These are phyloP conservation scores for Malthinus seriepunctatus DNA, from an alignment of 2,888 invertebrate species.

Conservation along the genomic window DNA sequence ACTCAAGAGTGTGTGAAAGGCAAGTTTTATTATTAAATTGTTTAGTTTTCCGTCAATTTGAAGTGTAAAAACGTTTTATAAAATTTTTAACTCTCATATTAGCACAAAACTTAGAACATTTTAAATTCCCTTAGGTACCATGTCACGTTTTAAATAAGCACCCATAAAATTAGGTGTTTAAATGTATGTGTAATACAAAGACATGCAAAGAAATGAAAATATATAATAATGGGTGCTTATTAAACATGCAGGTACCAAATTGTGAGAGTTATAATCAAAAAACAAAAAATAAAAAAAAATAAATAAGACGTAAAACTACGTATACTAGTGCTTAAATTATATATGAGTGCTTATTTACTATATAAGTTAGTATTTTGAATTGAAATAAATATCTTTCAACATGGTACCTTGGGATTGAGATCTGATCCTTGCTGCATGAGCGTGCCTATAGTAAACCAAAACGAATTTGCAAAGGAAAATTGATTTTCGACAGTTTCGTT, in stretches of 20 bases:
- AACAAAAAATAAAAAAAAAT: conserved; percentile 15
- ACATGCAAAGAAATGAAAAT: conserved; percentile 5
- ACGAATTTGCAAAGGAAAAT: conserved; percentile 80
- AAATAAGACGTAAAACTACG: too few species aligned
- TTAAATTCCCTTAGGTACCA: conserved; percentile 14
- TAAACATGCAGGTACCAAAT: conserved; percentile 40
- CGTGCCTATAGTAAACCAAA: conserved; percentile 90
- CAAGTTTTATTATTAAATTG: too few species aligned
- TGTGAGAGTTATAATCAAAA: conserved; percentile 16
- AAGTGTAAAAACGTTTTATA: too few species aligned
- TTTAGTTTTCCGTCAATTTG: too few species aligned
- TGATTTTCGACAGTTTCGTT: conserved; percentile 72
- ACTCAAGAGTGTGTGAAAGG: too few species aligned
- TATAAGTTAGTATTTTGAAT: too few species aligned
- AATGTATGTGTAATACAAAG: not conserved
- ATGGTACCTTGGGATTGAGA: conserved; percentile 71
- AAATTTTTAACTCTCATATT: too few species aligned
- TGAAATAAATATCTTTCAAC: not conserved
- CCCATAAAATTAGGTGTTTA: conserved; percentile 10
- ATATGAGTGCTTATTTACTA: conserved; percentile 42
- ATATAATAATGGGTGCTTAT: conserved; percentile 41
- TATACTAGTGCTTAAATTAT: conserved; percentile 26
- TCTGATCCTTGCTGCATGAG: conserved; percentile 85
- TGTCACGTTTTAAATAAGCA: conserved; percentile 23
- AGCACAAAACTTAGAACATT: conserved; percentile 13